Percentiles rank a stretch among this genome's conserved stretches.
Conservation (phyloP, 2,888 invertebrate species). For the Dusona sp. region DNA sequence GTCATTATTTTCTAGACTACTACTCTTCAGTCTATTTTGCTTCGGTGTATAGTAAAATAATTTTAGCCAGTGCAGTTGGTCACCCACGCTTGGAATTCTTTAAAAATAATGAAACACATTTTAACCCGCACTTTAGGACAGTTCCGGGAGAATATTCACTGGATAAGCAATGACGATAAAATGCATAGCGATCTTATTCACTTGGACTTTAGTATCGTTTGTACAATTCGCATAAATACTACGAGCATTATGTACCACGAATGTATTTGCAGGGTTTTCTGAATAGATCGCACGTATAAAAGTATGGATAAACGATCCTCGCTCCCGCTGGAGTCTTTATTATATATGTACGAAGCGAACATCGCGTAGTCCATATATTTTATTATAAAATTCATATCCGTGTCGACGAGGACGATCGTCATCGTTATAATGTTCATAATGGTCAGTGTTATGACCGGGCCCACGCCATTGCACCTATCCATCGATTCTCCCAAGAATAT, state of each 20-base stretch:
- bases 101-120: constrained; percentile 3
- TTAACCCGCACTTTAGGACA: neutral
- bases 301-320: constrained; percentile 22
- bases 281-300: constrained; percentile 40
- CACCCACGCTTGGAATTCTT: constrained; percentile 45
- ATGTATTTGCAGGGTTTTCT: constrained; percentile 23
- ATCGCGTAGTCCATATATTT: constrained; percentile 44
- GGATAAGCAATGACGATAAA: constrained; percentile 16
- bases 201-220: constrained; percentile 27
- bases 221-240: constrained; percentile 40
- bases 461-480: constrained; percentile 58
- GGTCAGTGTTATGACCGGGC: constrained; percentile 24
- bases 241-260: constrained; percentile 27
- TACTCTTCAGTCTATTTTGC: neutral
- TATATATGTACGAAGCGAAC: constrained; percentile 10
- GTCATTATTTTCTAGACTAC: neutral
- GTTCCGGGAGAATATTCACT: constrained; percentile 1
- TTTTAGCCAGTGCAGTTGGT: neutral
- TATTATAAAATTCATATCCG: constrained; percentile 53
- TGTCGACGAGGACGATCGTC: constrained; percentile 26
- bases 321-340: constrained; percentile 38
- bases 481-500: constrained; percentile 42
- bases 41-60: neutral
- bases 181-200: constrained; percentile 40
- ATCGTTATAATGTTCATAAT: constrained; percentile 27